A percentile compares a stretch with the other conserved stretches of the same genome.
phyloP scores from a whole-genome alignment of 2,888 invertebrate species.

The Pomacea canaliculata region DNA sequence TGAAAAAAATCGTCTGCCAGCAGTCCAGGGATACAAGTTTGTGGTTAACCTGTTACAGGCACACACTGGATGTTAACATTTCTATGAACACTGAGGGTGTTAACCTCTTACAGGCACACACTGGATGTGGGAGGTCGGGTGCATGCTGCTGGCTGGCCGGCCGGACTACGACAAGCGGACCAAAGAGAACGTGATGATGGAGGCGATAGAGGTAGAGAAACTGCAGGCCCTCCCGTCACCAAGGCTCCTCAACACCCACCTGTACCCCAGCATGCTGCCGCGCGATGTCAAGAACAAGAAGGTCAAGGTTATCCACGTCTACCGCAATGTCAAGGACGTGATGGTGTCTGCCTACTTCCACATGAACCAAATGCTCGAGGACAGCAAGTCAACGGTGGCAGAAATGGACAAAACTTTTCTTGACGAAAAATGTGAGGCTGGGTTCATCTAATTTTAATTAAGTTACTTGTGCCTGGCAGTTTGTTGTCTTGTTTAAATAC shows the following conservation, averaged over 20 bases:
- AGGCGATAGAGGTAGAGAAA: conserved; percentile 17
- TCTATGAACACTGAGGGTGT: no score
- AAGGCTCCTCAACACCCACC: conserved; percentile 34
- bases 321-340: conserved; percentile 36
- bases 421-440: conserved; percentile 35
- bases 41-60: no score
- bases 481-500: no score
- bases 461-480: no score
- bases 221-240: conserved; percentile 21
- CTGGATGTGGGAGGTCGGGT: conserved; percentile 37
- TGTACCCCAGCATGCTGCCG: conserved; percentile 27
- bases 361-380: conserved; percentile 9
- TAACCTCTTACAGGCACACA: conserved; percentile 29
- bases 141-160: conserved; percentile 26
- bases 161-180: conserved; percentile 8
- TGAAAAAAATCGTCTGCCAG: no score
- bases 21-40: no score
- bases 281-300: conserved; percentile 24
- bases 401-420: conserved; percentile 28
- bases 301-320: conserved; percentile 30
- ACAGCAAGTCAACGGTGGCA: conserved; percentile 20
- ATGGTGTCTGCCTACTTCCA: conserved; percentile 35
- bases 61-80: no score
- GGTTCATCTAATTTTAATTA: background rate
- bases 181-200: conserved; percentile 25